Evolutionary conservation across 2,888 invertebrate species (phyloP), one percentile per base, ranked within the genome.

Genomic region (Plagiodera versicolora): DNA sequence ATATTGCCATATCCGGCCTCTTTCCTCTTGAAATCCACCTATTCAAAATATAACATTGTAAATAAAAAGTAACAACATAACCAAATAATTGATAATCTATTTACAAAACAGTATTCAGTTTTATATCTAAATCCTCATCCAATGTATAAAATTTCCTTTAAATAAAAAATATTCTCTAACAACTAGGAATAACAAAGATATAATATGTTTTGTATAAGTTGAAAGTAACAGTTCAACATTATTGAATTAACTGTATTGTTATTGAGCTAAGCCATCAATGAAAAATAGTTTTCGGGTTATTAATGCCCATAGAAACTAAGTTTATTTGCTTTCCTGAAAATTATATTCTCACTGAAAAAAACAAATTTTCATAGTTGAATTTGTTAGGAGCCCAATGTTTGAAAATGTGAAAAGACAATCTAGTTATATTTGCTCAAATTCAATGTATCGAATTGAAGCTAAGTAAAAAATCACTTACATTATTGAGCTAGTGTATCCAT

Each of bases 1-100:
- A 73, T 78, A 79, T 79, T 78, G 78, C 79, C 76, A 76, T 77
- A 75, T 75, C 79, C 79, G 78, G 78, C 78, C 78, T 76, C 76
- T 73, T 51, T 58, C 59, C 18, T 53, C 39, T 30, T 35, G 9
- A 61, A 64, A 45, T 47, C 60, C 56, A 66, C 62, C 62, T 63
- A 66, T 46, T 47, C 60, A 66, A 63, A 68, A 58, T 62, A 59
- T 48, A 57, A 60, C 56, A 64, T 57, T 52, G 50, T 57, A 54
- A 58, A 60, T 53, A 64, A 64, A 46, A 55, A 65, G 61, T 58
- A 58, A 53, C 47, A 61, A 60, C 32, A 32, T 63, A 60, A 60
- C 57, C 51, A 57, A 63, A 56, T 35, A 47, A 53, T 35, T 56
- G 48, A 28, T 45, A 44, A 20, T 17, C 45, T 58, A 50, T 47